A percentile compares a stretch with the other conserved stretches of the same genome.
Evolutionary conservation across 2,113 vertebrate genomes (phyloP).

Genomic region (Tetraodon nigroviridis): DNA sequence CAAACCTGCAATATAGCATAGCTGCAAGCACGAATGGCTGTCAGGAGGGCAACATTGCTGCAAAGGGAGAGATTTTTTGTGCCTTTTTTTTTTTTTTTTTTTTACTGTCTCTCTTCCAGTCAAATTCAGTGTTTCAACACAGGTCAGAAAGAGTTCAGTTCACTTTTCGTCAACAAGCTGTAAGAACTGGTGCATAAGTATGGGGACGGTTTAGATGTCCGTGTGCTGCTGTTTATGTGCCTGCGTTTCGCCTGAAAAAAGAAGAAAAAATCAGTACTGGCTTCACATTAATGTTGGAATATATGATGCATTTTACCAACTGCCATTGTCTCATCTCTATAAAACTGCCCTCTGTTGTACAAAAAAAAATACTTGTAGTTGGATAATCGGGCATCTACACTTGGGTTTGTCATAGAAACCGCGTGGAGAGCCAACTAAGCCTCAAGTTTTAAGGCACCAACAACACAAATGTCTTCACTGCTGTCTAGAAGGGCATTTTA

Average conservation of each 20-base stretch:
- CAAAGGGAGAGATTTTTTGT: constrained; percentile 14
- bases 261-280: background rate
- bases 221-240: background rate
- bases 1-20: background rate
- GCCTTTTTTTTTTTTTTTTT: no score
- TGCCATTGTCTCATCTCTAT: background rate
- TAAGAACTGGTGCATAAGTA: no score
- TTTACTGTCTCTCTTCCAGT: background rate
- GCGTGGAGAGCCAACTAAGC: constrained; percentile 1
- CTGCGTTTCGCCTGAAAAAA: background rate
- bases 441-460: background rate
- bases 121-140: background rate
- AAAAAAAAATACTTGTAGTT: constrained; percentile 6
- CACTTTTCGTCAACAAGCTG: background rate
- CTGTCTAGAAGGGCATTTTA: constrained; percentile 4
- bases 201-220: background rate
- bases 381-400: no score
- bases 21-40: constrained; percentile 3
- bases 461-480: constrained; percentile 6
- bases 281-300: background rate
- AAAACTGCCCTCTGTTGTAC: background rate
- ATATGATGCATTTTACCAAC: background rate
- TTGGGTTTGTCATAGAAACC: background rate
- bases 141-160: constrained; percentile 23
- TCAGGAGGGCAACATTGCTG: constrained; percentile 14